Percentiles rank a stretch among this genome's conserved stretches.
Evolutionary conservation across 2,113 vertebrate genomes (phyloP).

Genomic region (Sinocyclocheilus maitianheensis): DNA sequence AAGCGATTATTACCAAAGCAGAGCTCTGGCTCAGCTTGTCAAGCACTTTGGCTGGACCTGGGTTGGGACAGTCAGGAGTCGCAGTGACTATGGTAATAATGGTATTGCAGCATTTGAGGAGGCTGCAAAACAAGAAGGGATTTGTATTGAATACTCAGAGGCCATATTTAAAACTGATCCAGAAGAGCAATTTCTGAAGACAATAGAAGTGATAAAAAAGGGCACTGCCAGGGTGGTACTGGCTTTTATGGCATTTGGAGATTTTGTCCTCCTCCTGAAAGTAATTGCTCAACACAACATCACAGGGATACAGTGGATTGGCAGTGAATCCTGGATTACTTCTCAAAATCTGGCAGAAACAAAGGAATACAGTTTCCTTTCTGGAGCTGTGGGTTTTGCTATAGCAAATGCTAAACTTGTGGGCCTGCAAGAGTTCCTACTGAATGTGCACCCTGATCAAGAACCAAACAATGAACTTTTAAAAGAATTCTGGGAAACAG

Average conservation of each 20-base stretch:
- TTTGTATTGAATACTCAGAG: conserved; percentile 75
- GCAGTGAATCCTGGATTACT: conserved; percentile 79
- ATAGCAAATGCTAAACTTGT: conserved; percentile 45
- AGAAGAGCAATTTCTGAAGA: conserved; percentile 47
- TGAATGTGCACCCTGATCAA: conserved; percentile 47
- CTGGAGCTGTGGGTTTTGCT: conserved; percentile 55
- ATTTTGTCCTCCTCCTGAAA: conserved; percentile 71
- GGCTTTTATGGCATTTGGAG: conserved; percentile 70
- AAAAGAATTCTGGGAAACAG: conserved; percentile 64
- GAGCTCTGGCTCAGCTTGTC: conserved; percentile 61
- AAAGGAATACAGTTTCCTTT: conserved; percentile 38
- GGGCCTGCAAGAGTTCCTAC: conserved; percentile 55
- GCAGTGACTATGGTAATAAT: conserved; percentile 63
- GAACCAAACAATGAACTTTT: conserved; percentile 43
- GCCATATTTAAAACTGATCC: conserved; percentile 66
- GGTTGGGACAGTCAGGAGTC: conserved; percentile 61
- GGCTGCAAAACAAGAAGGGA: conserved; percentile 49
- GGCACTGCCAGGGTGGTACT: conserved; percentile 70
- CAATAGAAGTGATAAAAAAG: conserved; percentile 43
- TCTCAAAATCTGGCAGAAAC: conserved; percentile 31
- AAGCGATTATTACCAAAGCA: conserved; percentile 65
- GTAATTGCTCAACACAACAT: conserved; percentile 72
- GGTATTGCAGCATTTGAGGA: conserved; percentile 60
- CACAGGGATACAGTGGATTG: conserved; percentile 76
- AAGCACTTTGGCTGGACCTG: conserved; percentile 65